A percentile compares a stretch with the other conserved stretches of the same genome.
These are phyloP conservation scores for Melanotaenia boesemani DNA, from an alignment of 2,797 vertebrate species.

Conservation along the genomic window DNA sequence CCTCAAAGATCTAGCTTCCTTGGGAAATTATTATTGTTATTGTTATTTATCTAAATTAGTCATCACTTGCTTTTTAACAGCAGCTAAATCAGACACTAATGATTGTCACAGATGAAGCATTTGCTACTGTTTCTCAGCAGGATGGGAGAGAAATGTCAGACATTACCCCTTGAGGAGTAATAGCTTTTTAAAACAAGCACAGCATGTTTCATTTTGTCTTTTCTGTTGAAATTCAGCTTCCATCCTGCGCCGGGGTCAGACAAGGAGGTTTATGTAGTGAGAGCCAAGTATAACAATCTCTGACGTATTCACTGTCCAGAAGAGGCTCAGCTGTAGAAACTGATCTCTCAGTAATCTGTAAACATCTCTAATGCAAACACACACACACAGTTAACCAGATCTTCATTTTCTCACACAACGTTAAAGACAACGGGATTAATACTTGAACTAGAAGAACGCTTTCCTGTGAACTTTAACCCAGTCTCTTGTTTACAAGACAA, in stretches of 20 bases:
- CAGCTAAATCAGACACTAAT: conserved; percentile 45
- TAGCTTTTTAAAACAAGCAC: conserved; percentile 17
- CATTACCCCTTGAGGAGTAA: conserved; percentile 10
- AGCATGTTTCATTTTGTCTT: conserved; percentile 41
- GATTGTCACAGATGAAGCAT: conserved; percentile 37
- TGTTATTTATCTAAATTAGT: conserved; percentile 46
- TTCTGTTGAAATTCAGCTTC: conserved; percentile 30
- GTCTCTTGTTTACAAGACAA: conserved; percentile 40
- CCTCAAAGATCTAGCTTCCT: conserved; percentile 39
- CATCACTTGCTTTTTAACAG: conserved; percentile 46
- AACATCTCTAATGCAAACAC: conserved; percentile 57
- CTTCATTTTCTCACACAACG: conserved; percentile 52
- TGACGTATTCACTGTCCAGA: conserved; percentile 38
- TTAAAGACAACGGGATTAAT: conserved; percentile 68
- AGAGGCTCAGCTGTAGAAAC: conserved; percentile 49
- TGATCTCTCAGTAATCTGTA: conserved; percentile 67
- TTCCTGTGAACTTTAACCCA: conserved; percentile 34
- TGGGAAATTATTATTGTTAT: conserved; percentile 27
- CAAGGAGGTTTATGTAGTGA: conserved; percentile 35
- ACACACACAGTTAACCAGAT: conserved; percentile 37
- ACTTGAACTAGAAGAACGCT: conserved; percentile 23
- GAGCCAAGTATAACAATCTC: conserved; percentile 58
- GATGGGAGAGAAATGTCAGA: conserved; percentile 20
- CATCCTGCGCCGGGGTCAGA: conserved; percentile 17
- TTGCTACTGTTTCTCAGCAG: conserved; percentile 21